phyloP scores from a whole-genome alignment of 2,797 vertebrate genomes.

The Oryzias dopingdopingensis region DNA sequence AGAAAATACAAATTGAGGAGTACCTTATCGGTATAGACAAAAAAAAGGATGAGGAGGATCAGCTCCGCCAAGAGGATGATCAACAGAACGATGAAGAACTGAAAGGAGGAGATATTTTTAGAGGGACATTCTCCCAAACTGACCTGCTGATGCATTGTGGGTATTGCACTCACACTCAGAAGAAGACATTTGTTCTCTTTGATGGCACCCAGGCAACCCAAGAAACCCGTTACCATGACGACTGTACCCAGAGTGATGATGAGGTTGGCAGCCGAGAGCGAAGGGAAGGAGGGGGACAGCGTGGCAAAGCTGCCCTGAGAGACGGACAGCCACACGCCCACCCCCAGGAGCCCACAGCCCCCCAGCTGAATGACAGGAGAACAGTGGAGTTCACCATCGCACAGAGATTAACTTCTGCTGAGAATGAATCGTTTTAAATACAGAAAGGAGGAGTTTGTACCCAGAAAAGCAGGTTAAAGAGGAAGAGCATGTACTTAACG shows the following conservation, averaged over 20 bases:
- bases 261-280: conserved; percentile 94
- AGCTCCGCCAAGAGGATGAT: conserved; percentile 92
- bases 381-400: too few relatives aligned
- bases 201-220: conserved; percentile 97
- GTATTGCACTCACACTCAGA: conserved; percentile 86
- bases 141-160: conserved; percentile 21
- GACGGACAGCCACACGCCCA: conserved; percentile 97
- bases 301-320: conserved; percentile 97
- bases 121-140: not conserved
- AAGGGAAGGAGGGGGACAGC: conserved; percentile 95
- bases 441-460: conserved; percentile 72
- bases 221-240: conserved; percentile 96
- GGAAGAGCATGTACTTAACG: conserved; percentile 98
- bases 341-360: conserved; percentile 92
- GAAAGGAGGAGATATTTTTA: conserved; percentile 23
- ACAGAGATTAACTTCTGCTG: too few relatives aligned
- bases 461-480: conserved; percentile 99
- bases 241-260: conserved; percentile 91
- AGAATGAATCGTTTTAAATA: too few relatives aligned
- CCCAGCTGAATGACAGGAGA: conserved; percentile 81
- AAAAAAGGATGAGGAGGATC: conserved; percentile 95
- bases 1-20: conserved; percentile 6
- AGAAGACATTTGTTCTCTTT: conserved; percentile 99
- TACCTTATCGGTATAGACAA: conserved; percentile 96
- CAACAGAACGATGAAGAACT: conserved; percentile 97